A percentile compares a stretch with the other conserved stretches of the same genome.
phyloP scores from a whole-genome alignment of 1,140 invertebrate species.

The Paracyclopina nana region DNA sequence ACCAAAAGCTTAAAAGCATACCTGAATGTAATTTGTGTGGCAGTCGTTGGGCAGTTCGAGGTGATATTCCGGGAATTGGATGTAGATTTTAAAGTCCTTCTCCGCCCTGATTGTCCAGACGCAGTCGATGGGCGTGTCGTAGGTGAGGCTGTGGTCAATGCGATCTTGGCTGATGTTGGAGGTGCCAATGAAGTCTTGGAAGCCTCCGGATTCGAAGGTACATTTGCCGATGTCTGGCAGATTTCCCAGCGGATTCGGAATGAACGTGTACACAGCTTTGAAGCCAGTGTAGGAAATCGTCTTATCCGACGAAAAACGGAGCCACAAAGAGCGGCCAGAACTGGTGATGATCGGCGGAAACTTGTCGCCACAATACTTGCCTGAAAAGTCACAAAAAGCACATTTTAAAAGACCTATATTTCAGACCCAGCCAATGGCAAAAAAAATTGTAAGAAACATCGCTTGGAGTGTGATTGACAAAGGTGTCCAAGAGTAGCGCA shows the following conservation, averaged over 20 bases:
- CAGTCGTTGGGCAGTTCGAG: constrained; percentile 15
- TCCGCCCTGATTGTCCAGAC: constrained; percentile 44
- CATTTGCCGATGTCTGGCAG: constrained; percentile 17
- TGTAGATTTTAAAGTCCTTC: constrained; percentile 13
- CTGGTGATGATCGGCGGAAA: constrained; percentile 58
- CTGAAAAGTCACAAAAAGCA: too few relatives aligned
- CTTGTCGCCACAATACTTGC: constrained; percentile 43
- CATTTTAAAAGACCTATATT: too few relatives aligned
- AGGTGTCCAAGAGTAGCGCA: too few relatives aligned
- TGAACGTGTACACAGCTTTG: constrained; percentile 24
- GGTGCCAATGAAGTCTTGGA: constrained; percentile 21
- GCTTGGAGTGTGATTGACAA: too few relatives aligned
- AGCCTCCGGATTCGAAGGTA: constrained; percentile 16
- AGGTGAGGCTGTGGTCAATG: constrained; percentile 29
- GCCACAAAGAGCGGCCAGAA: constrained; percentile 52
- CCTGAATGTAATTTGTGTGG: constrained; percentile 16
- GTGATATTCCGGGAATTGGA: constrained; percentile 15
- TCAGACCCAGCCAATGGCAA: too few relatives aligned
- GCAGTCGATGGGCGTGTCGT: constrained; percentile 46
- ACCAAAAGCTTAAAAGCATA: too few relatives aligned
- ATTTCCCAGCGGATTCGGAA: constrained; percentile 14
- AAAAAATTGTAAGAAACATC: too few relatives aligned
- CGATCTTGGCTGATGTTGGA: constrained; percentile 33
- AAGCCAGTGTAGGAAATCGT: constrained; percentile 64
- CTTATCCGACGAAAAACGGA: constrained; percentile 61